Conservation (phyloP, 1,140 invertebrate genomes). For the Cotesia vestalis region DNA sequence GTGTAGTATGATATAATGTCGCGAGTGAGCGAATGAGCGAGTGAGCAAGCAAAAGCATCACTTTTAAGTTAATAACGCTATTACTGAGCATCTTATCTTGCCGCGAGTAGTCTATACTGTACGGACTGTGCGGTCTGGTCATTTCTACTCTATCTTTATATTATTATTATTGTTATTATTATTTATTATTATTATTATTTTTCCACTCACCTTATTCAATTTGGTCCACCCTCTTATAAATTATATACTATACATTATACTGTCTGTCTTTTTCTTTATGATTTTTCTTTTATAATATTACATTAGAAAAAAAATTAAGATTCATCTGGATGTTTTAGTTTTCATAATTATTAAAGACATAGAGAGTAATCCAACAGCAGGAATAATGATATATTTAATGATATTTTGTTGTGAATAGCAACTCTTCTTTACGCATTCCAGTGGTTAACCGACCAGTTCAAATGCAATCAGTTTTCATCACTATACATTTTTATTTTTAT, state of each 20-base stretch:
- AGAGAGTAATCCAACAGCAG: slow-evolving; percentile 18
- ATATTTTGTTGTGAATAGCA: slow-evolving; percentile 6
- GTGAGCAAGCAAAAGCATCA: slow-evolving; percentile 45
- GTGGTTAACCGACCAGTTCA: slow-evolving; percentile 37
- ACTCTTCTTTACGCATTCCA: slow-evolving; percentile 36
- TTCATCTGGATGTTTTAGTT: slow-evolving; percentile 31
- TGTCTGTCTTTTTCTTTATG: neutral
- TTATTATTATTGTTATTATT: neutral
- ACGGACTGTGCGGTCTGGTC: slow-evolving; percentile 41
- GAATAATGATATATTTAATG: no score
- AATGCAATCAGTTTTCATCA: slow-evolving; percentile 20
- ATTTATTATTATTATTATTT: slow-evolving; percentile 9
- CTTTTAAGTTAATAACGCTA: slow-evolving; percentile 63
- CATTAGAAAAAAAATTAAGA: neutral
- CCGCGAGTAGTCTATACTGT: slow-evolving; percentile 43
- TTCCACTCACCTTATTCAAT: slow-evolving; percentile 13
- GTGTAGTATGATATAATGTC: slow-evolving; percentile 42
- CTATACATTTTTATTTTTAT: no score
- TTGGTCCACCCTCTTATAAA: slow-evolving; percentile 18
- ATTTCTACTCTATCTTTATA: slow-evolving; percentile 35
- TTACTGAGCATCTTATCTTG: slow-evolving; percentile 45
- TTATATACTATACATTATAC: neutral
- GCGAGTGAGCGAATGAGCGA: slow-evolving; percentile 1
- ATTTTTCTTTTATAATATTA: neutral
- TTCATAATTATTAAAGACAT: slow-evolving; percentile 31